Percentiles rank a stretch among this genome's conserved stretches.
These are phyloP conservation scores for Sphenopsis melanotis DNA, from an alignment of 2,797 vertebrate species.

Conservation along the genomic window DNA sequence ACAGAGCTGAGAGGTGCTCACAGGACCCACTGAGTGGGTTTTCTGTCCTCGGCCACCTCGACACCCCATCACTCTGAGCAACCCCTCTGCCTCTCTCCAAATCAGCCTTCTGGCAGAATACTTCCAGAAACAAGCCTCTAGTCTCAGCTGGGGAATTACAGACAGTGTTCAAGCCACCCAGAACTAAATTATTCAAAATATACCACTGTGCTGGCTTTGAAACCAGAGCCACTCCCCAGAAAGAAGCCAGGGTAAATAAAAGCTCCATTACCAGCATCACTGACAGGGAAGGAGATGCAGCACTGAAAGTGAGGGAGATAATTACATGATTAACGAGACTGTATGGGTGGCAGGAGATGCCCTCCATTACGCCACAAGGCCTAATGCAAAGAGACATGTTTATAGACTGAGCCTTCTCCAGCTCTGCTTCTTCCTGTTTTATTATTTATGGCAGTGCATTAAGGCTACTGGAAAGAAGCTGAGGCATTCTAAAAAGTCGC, in stretches of 20 bases:
- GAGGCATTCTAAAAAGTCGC: neutral
- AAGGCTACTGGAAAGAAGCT: slow-evolving; percentile 52
- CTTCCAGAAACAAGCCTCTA: neutral
- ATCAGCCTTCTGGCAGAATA: neutral
- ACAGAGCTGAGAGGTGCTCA: neutral
- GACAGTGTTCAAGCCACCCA: neutral
- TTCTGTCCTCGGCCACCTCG: neutral
- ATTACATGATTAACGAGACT: slow-evolving; percentile 23
- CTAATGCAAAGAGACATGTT: slow-evolving; percentile 40
- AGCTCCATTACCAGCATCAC: slow-evolving; percentile 1
- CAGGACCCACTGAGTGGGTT: neutral
- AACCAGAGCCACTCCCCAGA: neutral
- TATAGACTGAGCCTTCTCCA: slow-evolving; percentile 6
- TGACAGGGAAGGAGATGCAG: slow-evolving; percentile 4
- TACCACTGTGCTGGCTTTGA: slow-evolving; percentile 23
- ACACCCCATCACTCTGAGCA: neutral
- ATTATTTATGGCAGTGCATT: slow-evolving; percentile 67
- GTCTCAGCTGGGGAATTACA: neutral
- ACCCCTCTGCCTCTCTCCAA: neutral
- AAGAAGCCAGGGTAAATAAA: slow-evolving; percentile 13
- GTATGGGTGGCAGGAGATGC: slow-evolving; percentile 42
- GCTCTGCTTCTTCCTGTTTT: slow-evolving; percentile 45
- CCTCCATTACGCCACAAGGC: slow-evolving; percentile 2
- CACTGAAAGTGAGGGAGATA: slow-evolving; percentile 22
- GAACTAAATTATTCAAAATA: slow-evolving; percentile 54